Evolutionary conservation across 1,140 invertebrate species (phyloP), one percentile per base, ranked within the genome.

Genomic region (Drosophila dunni): DNA sequence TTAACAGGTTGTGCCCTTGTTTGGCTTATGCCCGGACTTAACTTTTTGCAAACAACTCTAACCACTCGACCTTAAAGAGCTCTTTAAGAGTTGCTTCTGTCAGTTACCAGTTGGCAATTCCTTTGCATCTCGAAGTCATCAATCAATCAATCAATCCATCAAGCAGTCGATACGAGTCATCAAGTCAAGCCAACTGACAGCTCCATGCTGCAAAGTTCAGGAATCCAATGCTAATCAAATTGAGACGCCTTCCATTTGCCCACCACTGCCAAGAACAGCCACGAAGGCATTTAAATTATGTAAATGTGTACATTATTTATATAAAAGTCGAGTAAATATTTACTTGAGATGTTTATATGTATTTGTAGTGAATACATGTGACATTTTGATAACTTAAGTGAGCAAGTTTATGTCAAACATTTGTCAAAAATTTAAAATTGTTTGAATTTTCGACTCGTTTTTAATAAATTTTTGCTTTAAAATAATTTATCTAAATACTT

Each of bases 221-320:
- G 78, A 85, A 85, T 86, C 82, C 79, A 86, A 86, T 81, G 78
- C 71, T 68, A 86, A 86, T 85, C 81, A 75, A 86, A 77, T 73
- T 64, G 82, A 46, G 42, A 50, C 9, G 45, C 36, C 36, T 60
- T 42, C 40, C 0, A 38, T 38, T n/a, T 44, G 40, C 36, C 24
- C 5, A 5, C 24, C 36, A 42, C n/a, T 40, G 53, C 53, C 53
- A 56, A 40, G 33, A 56, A 53, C 54, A 66, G 63, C 29, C 40
- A 29, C 42, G 48, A 85, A 86, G 73, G 82, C 82, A 73, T 81
- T 79, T 78, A 60, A 70, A 20, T 46, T 69, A 74, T 74, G 57
- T 44, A 69, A 74, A 75, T 75, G 42, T 64, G 50, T 33, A 40
- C 17, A 46, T 36, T 40, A 15, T 57, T 54, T 51, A 15, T 13